Evolutionary conservation across 2,888 invertebrate genomes (phyloP).

Genomic region (Lysandra bellargus): DNA sequence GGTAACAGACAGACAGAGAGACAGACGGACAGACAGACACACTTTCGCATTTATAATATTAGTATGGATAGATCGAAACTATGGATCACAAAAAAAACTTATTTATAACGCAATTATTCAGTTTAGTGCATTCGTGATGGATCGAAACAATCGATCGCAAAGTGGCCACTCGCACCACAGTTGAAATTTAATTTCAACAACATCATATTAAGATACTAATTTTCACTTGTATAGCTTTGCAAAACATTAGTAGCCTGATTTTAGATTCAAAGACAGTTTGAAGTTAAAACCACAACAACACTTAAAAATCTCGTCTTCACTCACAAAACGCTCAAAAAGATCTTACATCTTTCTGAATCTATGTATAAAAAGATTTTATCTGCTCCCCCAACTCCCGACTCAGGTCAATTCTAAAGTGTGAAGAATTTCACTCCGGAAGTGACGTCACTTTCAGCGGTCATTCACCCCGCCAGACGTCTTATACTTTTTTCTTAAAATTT

Average conservation of each 20-base stretch:
- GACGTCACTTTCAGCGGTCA: constrained; percentile 68
- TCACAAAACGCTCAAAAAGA: neutral
- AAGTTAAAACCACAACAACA: neutral
- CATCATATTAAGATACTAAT: no score
- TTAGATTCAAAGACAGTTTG: neutral
- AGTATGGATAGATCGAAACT: no score
- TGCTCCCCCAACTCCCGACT: constrained; percentile 14
- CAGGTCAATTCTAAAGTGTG: constrained; percentile 36
- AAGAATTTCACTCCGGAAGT: constrained; percentile 62
- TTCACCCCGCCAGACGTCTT: constrained; percentile 59
- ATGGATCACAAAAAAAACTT: no score
- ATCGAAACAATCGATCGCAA: no score
- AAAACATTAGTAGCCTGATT: neutral
- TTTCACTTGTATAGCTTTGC: no score
- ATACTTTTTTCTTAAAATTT: constrained; percentile 44
- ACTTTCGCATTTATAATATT: no score
- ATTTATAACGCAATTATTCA: no score
- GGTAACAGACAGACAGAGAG: no score
- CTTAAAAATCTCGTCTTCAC: neutral
- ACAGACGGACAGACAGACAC: no score
- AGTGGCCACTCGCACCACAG: no score
- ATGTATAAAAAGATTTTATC: constrained; percentile 23
- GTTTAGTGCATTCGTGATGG: no score
- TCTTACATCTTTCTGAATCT: neutral
- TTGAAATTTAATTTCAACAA: no score